These are phyloP conservation scores for Yoshiicerus persimilis DNA, from an alignment of 1,140 invertebrate species.

Conservation along the genomic window DNA sequence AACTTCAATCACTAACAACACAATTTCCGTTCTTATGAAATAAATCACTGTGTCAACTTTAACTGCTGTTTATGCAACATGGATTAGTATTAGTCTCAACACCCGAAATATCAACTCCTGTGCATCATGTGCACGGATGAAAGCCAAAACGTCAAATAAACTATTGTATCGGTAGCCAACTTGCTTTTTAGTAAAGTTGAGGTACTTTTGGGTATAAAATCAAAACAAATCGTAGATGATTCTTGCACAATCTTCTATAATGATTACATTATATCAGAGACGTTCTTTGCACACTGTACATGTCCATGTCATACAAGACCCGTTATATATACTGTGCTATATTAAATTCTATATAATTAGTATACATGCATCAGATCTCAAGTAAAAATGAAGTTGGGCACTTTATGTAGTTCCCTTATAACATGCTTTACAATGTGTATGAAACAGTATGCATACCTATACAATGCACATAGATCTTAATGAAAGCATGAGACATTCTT, in stretches of 20 bases:
- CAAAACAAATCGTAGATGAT: neutral
- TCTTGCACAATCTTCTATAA: neutral
- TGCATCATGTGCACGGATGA: conserved; percentile 19
- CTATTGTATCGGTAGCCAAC: neutral
- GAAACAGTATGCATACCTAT: no score
- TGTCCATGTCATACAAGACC: neutral
- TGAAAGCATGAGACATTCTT: no score
- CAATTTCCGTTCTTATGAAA: neutral
- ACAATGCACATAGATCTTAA: neutral
- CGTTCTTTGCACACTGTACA: neutral
- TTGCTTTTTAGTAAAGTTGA: neutral
- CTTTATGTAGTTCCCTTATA: neutral
- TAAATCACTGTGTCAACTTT: neutral
- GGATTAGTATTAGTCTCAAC: neutral
- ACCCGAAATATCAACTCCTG: neutral
- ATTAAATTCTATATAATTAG: neutral
- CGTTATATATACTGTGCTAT: neutral
- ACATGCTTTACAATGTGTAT: neutral
- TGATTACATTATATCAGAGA: neutral
- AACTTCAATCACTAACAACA: neutral
- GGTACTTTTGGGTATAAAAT: neutral
- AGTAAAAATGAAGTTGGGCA: neutral
- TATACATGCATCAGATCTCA: neutral
- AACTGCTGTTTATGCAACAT: neutral
- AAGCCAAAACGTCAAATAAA: conserved; percentile 12